Base-by-base conservation (phyloP, 2,113 vertebrate genomes). In the Osmerus eperlanus region DNA sequence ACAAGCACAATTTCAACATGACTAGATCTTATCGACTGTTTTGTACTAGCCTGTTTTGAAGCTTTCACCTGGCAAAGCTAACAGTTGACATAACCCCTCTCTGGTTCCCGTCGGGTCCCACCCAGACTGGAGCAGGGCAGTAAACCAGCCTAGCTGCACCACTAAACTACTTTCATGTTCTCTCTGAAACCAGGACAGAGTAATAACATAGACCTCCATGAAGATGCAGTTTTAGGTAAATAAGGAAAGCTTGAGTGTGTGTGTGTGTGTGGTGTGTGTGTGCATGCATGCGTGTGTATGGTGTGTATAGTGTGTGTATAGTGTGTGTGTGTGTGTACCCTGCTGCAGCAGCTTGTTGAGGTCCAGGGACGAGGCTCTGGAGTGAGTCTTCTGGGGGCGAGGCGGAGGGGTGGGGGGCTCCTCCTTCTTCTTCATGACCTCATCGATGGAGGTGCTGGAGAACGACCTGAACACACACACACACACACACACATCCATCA, bases 271-370 rank as follows among this genome's bases (percentile, higher is more conserved):
- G 29, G 29, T 32, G 29, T 32, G 29, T 32, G 29, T 32, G 29
- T 32, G 29, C n/a, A 32, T 32, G 29, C 4, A 32, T 32, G 29
- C 3, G 29, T 32, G 29, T 32, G 29, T 32, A 23, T 23, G 23
- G 29, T 32, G 29, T 32, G 29, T 32, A 32, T 32, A 32, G 29
- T 32, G 29, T 32, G 29, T 32, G 29, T 32, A 2, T 32, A 3
- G 29, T 32, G 29, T 8, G 62, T 14, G 63, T 52, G 63, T 0
- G 19, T 15, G 4, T 12, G 73, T 78, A 13, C 90, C 93, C 88
- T 96, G 95, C 86, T 97, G 96, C 87, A 98, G 92, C 78, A 99
- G 94, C 90, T 95, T 98, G 90, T 97, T 99, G 81, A 99, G 93
- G 89, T 99, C 97, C 87, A 99, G 94, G 36, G 97, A 99, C 67